phyloP scores from a whole-genome alignment of 2,888 invertebrate species.

The Petrophora chlorosata region DNA sequence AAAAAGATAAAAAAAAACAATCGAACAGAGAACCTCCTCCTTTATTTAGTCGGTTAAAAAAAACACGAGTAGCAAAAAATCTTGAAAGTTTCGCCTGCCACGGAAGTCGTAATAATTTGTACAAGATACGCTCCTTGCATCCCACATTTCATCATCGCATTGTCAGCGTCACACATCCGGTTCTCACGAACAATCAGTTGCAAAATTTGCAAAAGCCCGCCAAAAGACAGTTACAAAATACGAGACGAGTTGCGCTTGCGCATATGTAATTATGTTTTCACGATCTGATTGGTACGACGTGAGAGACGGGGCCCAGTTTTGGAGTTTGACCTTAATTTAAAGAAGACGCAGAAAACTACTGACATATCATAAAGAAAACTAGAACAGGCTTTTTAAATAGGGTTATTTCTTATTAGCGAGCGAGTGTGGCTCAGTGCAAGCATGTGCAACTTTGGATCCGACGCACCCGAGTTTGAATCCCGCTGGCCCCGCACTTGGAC shows the following conservation, averaged over 20 bases:
- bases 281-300: conserved; percentile 32
- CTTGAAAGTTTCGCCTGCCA: conserved; percentile 1
- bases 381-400: too few relatives aligned
- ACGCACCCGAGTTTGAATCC: too few relatives aligned
- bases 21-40: too few relatives aligned
- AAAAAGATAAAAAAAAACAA: too few relatives aligned
- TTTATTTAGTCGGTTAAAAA: too few relatives aligned
- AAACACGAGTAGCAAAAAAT: conserved; percentile 3
- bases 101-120: conserved; percentile 13
- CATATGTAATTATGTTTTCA: conserved; percentile 30
- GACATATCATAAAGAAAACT: too few relatives aligned
- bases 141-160: conserved; percentile 27
- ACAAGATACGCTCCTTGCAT: conserved; percentile 15
- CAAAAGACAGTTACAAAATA: conserved; percentile 31
- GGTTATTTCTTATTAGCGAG: too few relatives aligned
- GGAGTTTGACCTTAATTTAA: conserved; percentile 17
- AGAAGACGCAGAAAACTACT: too few relatives aligned
- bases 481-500: too few relatives aligned
- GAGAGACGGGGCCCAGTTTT: conserved; percentile 21
- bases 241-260: conserved; percentile 25
- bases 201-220: conserved; percentile 22
- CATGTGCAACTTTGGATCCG: too few relatives aligned
- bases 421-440: too few relatives aligned
- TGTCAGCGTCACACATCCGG: conserved; percentile 34
- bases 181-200: conserved; percentile 27